Evolutionary conservation across 2,888 invertebrate species (phyloP).

Genomic region (Scaptomyza cyrtandrae): DNA sequence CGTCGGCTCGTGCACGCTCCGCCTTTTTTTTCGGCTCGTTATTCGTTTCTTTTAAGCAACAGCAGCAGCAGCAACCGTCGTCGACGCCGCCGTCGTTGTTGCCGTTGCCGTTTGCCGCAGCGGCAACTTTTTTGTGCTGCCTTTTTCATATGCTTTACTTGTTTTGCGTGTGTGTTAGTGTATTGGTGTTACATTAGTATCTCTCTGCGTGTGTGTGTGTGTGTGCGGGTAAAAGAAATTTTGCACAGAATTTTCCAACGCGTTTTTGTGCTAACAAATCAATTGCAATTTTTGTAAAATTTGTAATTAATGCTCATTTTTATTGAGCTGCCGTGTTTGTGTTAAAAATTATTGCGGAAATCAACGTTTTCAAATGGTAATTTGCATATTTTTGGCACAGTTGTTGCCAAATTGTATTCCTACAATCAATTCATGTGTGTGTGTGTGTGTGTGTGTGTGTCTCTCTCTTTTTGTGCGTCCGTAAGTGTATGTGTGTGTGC

Average conservation of each 20-base stretch:
- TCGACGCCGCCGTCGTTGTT: constrained; percentile 28
- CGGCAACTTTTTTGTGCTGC: constrained; percentile 60
- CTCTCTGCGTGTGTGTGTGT: constrained; percentile 33
- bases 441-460: constrained; percentile 5
- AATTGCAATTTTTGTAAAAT: constrained; percentile 59
- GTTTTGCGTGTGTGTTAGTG: constrained; percentile 52
- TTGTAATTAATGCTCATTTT: constrained; percentile 59
- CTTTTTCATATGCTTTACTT: constrained; percentile 65
- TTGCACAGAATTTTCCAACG: constrained; percentile 74
- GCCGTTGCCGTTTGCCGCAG: constrained; percentile 18
- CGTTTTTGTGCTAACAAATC: constrained; percentile 63
- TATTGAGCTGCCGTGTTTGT: constrained; percentile 29
- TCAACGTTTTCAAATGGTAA: constrained; percentile 72
- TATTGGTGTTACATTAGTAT: constrained; percentile 32
- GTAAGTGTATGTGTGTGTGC: constrained; percentile 31
- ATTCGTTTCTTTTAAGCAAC: constrained; percentile 51
- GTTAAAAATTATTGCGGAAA: constrained; percentile 41
- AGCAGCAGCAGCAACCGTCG: constrained; percentile 18
- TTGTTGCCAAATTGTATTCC: constrained; percentile 57
- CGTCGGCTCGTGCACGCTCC: constrained; percentile 66
- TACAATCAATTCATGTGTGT: constrained; percentile 12
- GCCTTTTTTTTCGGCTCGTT: constrained; percentile 50
- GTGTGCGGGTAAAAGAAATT: constrained; percentile 67
- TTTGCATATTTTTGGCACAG: constrained; percentile 73
- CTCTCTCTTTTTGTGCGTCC: constrained; percentile 22